These are phyloP conservation scores for Protobothrops flavoviridis DNA, from an alignment of 2,113 vertebrate species.

Conservation along the genomic window DNA sequence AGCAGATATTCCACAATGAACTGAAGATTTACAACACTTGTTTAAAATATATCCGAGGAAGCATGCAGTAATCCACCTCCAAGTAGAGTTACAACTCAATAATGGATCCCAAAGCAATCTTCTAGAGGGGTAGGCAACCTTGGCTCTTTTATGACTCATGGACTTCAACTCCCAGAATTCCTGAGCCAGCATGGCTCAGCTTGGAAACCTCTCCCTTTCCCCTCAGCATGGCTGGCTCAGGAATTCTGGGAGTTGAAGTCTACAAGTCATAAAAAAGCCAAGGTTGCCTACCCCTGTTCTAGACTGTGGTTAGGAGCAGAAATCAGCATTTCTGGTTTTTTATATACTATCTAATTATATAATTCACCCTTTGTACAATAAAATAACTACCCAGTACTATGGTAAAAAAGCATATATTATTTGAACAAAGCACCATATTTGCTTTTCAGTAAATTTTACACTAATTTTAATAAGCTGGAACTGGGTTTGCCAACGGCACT, in stretches of 20 bases:
- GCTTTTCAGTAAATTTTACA: background rate
- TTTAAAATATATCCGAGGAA: background rate
- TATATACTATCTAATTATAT: background rate
- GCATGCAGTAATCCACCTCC: background rate
- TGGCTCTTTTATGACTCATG: no score
- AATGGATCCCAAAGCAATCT: background rate
- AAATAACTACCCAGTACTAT: background rate
- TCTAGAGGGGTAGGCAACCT: background rate
- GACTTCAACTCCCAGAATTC: no score
- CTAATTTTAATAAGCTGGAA: background rate
- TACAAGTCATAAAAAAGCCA: no score
- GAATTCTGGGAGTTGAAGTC: no score
- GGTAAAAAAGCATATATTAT: background rate
- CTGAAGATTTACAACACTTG: background rate
- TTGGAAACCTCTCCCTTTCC: no score
- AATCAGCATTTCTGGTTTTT: background rate
- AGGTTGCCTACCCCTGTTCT: background rate
- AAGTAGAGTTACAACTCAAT: background rate
- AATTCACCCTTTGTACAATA: background rate
- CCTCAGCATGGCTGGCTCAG: no score
- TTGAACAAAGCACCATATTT: background rate
- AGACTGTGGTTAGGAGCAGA: constrained; percentile 1
- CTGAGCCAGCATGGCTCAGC: no score
- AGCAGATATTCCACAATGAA: background rate
- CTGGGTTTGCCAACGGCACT: background rate